These are phyloP conservation scores for Eutolmus rufibarbis DNA, from an alignment of 2,888 invertebrate genomes.

Conservation along the genomic window DNA sequence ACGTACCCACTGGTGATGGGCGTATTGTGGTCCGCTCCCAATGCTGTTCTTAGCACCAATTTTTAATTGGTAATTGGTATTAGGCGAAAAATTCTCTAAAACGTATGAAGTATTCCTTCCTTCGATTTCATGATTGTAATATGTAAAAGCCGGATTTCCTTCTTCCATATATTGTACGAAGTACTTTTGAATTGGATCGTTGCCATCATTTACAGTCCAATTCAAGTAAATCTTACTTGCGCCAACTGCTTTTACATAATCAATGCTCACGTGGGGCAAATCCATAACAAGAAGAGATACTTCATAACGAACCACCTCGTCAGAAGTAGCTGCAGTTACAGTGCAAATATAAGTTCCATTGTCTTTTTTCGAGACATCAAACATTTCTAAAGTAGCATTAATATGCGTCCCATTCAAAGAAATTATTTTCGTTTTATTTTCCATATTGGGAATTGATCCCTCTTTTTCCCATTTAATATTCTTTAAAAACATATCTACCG, in stretches of 20 bases:
- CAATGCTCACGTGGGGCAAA: slow-evolving; percentile 74
- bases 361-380: slow-evolving; percentile 71
- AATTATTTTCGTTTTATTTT: slow-evolving; percentile 58
- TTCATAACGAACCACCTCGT: slow-evolving; percentile 60
- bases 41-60: slow-evolving; percentile 73
- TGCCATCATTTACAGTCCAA: slow-evolving; percentile 82
- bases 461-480: slow-evolving; percentile 67
- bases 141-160: slow-evolving; percentile 67
- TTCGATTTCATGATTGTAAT: slow-evolving; percentile 68
- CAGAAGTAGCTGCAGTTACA: slow-evolving; percentile 57
- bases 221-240: slow-evolving; percentile 78
- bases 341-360: slow-evolving; percentile 75
- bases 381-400: slow-evolving; percentile 67
- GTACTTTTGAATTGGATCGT: slow-evolving; percentile 71
- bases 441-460: slow-evolving; percentile 59
- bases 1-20: slow-evolving; percentile 66
- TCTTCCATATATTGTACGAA: slow-evolving; percentile 67
- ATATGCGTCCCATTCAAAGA: slow-evolving; percentile 67
- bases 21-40: slow-evolving; percentile 67
- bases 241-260: slow-evolving; percentile 78
- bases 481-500: slow-evolving; percentile 61
- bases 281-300: slow-evolving; percentile 71
- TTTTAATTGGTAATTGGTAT: slow-evolving; percentile 72
- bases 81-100: slow-evolving; percentile 70
- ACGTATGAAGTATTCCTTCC: slow-evolving; percentile 74